These are phyloP conservation scores for Rhingia rostrata DNA, from an alignment of 2,888 invertebrate genomes.

Conservation along the genomic window DNA sequence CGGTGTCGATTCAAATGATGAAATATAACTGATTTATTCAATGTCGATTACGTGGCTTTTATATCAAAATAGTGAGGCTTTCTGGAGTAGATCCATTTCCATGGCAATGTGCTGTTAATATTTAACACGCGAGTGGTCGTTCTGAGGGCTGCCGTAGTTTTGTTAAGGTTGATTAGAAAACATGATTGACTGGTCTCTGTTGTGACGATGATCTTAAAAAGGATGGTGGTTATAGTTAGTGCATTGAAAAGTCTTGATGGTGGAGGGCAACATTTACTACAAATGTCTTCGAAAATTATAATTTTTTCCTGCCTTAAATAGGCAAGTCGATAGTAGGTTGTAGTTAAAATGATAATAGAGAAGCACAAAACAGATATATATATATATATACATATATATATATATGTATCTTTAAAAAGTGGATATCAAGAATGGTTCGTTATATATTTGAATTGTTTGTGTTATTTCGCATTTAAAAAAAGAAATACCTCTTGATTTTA, in stretches of 20 bases:
- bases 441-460: too few relatives aligned
- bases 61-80: conserved; percentile 14
- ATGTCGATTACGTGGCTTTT: conserved; percentile 34
- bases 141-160: conserved; percentile 29
- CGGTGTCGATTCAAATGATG: conserved; percentile 25
- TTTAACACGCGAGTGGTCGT: conserved; percentile 14
- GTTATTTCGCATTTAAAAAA: too few relatives aligned
- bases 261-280: too few relatives aligned
- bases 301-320: too few relatives aligned
- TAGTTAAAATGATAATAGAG: too few relatives aligned
- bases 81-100: conserved; percentile 19
- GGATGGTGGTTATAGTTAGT: neutral
- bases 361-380: too few relatives aligned
- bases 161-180: conserved; percentile 29
- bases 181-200: conserved; percentile 45
- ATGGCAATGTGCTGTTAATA: conserved; percentile 40
- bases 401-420: too few relatives aligned
- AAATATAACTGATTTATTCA: conserved; percentile 54
- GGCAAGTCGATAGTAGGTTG: too few relatives aligned
- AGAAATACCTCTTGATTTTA: too few relatives aligned
- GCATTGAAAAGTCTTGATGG: neutral
- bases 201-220: conserved; percentile 15
- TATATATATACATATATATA: too few relatives aligned
- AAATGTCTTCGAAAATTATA: too few relatives aligned
- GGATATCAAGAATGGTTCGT: too few relatives aligned